Evolutionary conservation across 2,888 invertebrate genomes (phyloP).

Genomic region (Andrena hattorfiana): DNA sequence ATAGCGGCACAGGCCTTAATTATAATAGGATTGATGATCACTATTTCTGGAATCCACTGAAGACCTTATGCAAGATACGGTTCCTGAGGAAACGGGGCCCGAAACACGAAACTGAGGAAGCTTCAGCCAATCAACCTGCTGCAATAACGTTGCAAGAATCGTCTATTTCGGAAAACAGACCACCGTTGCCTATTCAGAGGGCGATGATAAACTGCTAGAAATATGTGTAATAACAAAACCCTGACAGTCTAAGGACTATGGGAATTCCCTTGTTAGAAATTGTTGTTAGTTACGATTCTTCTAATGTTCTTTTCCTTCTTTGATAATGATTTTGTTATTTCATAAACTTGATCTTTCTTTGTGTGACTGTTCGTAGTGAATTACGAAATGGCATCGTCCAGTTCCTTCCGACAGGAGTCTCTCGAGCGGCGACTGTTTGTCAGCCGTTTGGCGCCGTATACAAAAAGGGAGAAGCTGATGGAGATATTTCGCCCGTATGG

Average conservation of each 20-base stretch:
- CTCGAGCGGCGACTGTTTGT: background rate
- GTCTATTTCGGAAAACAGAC: background rate
- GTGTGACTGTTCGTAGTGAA: too few species aligned
- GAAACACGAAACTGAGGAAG: background rate
- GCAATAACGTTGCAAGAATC: background rate
- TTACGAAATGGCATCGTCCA: background rate
- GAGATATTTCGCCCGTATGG: background rate
- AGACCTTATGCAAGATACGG: background rate
- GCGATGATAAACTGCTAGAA: background rate
- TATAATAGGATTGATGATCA: background rate
- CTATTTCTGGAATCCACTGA: background rate
- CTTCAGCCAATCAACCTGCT: background rate
- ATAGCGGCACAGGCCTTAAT: background rate
- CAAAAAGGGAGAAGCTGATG: rapidly evolving
- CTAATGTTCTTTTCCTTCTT: too few species aligned
- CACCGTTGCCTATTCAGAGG: background rate
- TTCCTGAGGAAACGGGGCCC: background rate
- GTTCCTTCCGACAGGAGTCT: rapidly evolving
- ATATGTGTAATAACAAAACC: too few species aligned
- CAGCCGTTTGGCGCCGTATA: background rate
- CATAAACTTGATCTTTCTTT: too few species aligned
- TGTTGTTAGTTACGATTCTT: too few species aligned
- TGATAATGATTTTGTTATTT: too few species aligned
- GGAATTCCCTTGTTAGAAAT: too few species aligned
- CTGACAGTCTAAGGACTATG: too few species aligned